Percentiles rank a stretch among this genome's conserved stretches.
Conservation (phyloP, 2,888 invertebrate genomes). For the Rutpela maculata region DNA sequence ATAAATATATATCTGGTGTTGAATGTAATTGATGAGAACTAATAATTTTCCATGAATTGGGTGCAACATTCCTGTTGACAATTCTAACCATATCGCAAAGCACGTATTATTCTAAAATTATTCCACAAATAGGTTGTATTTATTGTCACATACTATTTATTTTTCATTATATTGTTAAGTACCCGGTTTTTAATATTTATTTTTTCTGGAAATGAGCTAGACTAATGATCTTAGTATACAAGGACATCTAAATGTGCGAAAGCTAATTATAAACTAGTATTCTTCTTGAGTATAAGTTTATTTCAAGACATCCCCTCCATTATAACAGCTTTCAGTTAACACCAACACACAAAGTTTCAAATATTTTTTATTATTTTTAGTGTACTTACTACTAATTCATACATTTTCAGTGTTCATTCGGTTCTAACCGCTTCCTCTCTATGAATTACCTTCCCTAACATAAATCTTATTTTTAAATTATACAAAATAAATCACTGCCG, state of each 20-base stretch:
- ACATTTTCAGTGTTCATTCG: slow-evolving; percentile 16
- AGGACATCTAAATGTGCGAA: slow-evolving; percentile 35
- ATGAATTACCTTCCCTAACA: not conserved
- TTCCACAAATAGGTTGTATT: not conserved
- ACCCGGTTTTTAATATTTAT: not conserved
- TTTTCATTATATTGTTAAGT: not conserved
- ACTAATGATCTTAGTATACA: slow-evolving; percentile 5
- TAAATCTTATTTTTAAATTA: slow-evolving; percentile 13
- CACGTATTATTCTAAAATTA: too few species aligned
- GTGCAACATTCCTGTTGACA: not conserved
- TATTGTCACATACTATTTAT: not conserved
- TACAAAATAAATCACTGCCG: not conserved
- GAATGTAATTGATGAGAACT: too few species aligned
- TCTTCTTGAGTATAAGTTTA: slow-evolving; percentile 48
- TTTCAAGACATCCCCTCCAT: slow-evolving; percentile 60
- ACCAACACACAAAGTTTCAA: slow-evolving; percentile 29
- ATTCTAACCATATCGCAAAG: too few species aligned
- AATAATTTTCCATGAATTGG: not conserved
- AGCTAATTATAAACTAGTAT: slow-evolving; percentile 30
- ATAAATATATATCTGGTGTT: too few species aligned
- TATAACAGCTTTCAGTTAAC: slow-evolving; percentile 36
- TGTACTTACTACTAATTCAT: slow-evolving; percentile 23
- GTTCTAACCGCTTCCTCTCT: slow-evolving; percentile 7
- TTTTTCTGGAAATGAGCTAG: not conserved
- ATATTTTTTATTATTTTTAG: slow-evolving; percentile 36